A percentile compares a stretch with the other conserved stretches of the same genome.
Conservation (phyloP, 1,140 invertebrate species). For the Cyphomyrmex costatus region DNA sequence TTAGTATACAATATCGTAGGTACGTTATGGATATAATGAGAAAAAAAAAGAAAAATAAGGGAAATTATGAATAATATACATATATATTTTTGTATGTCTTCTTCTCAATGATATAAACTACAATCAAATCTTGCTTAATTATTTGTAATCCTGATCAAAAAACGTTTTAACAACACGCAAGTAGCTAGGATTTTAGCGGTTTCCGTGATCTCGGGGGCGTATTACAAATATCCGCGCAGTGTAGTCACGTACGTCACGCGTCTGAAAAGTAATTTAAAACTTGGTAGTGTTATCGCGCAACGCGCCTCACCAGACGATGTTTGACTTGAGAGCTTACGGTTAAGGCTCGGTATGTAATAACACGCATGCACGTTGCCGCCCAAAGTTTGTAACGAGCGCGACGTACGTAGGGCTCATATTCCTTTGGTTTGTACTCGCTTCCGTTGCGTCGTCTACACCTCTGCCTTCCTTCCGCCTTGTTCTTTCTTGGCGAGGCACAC, state of each 20-base stretch:
- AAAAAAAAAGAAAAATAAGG: background rate
- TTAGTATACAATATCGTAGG: conserved; percentile 21
- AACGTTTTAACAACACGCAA: background rate
- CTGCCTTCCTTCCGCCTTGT: conserved; percentile 1
- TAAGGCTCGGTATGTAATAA: conserved; percentile 79
- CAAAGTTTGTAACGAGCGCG: conserved; percentile 78
- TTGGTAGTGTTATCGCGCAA: conserved; percentile 59
- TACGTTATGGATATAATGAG: conserved; percentile 1
- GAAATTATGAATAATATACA: conserved; percentile 33
- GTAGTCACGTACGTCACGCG: conserved; percentile 57
- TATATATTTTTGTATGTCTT: background rate
- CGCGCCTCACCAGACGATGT: conserved; percentile 67
- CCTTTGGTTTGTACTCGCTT: conserved; percentile 52
- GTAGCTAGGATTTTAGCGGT: background rate
- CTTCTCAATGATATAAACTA: background rate
- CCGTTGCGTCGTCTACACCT: conserved; percentile 9
- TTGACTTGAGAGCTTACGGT: conserved; percentile 75
- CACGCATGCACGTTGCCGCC: conserved; percentile 73
- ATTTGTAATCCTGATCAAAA: background rate
- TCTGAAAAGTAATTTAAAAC: conserved; percentile 76
- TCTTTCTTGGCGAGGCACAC: conserved; percentile 28
- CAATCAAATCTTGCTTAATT: background rate
- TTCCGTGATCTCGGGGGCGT: background rate
- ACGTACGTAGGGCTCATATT: conserved; percentile 67
- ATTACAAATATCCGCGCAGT: conserved; percentile 31